Evolutionary conservation across 2,113 vertebrate species (phyloP).

Genomic region (Hiodon tergisus): DNA sequence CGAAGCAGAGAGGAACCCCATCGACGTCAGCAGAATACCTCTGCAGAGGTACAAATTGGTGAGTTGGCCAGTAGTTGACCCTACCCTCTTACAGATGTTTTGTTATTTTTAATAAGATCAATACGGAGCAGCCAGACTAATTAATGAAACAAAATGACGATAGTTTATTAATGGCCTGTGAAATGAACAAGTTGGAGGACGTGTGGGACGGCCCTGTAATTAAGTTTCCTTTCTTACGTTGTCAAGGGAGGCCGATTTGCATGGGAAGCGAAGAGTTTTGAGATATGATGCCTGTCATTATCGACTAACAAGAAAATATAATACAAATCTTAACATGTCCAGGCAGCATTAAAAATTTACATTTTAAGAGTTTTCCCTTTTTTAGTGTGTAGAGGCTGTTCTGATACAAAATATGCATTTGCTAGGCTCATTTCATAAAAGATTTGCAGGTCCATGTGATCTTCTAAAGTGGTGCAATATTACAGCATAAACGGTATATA

Average conservation of each 20-base stretch:
- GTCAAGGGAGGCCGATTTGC: not conserved
- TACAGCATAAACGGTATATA: too few relatives aligned
- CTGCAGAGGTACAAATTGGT: slow-evolving; percentile 92
- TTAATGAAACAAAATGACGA: slow-evolving; percentile 59
- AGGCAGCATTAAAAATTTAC: not conserved
- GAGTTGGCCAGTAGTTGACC: slow-evolving; percentile 44
- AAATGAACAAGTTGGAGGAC: slow-evolving; percentile 53
- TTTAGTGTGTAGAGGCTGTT: not conserved
- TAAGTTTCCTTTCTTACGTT: not conserved
- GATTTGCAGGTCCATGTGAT: too few relatives aligned
- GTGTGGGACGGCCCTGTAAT: slow-evolving; percentile 8
- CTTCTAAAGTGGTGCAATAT: too few relatives aligned
- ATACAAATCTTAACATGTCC: too few relatives aligned
- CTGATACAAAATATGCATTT: not conserved
- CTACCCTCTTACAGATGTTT: not conserved
- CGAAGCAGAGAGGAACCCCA: slow-evolving; percentile 77
- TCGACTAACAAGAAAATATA: not conserved
- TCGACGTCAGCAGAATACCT: slow-evolving; percentile 86
- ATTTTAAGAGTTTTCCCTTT: not conserved
- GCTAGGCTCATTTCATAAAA: not conserved
- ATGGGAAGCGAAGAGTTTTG: slow-evolving; percentile 42
- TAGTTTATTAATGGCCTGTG: slow-evolving; percentile 59
- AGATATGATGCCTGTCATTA: not conserved
- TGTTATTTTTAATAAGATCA: slow-evolving; percentile 32
- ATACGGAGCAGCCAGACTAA: slow-evolving; percentile 50